Evolutionary conservation across 2,797 vertebrate genomes (phyloP).

Genomic region (Setipinna tenuifilis): DNA sequence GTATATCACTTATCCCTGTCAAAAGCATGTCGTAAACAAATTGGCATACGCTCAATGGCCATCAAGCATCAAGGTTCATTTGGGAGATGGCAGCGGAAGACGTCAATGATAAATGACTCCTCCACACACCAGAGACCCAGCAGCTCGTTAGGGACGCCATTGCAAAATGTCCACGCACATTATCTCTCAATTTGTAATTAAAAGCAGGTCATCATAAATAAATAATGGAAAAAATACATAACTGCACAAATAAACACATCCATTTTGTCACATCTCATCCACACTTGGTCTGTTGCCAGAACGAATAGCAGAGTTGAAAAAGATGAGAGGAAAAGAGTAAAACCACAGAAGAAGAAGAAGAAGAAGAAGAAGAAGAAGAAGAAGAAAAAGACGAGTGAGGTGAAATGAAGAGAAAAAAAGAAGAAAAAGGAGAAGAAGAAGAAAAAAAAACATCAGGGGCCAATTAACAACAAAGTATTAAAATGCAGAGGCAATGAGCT

Average conservation of each 20-base stretch:
- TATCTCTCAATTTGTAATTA: conserved; percentile 73
- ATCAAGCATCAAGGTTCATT: conserved; percentile 55
- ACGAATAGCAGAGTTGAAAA: not conserved
- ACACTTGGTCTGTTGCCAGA: conserved; percentile 61
- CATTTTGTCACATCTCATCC: conserved; percentile 67
- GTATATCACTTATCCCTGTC: conserved; percentile 41
- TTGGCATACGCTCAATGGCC: conserved; percentile 57
- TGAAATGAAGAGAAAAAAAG: conserved; percentile 43
- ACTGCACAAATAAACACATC: conserved; percentile 59
- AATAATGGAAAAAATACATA: not conserved
- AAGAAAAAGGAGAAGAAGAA: not conserved
- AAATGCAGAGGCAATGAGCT: conserved; percentile 90
- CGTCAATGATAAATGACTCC: conserved; percentile 55
- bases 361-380: conserved; percentile 17
- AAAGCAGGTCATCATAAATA: conserved; percentile 52
- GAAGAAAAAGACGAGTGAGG: not conserved
- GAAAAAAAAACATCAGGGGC: conserved; percentile 68
- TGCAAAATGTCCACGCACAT: conserved; percentile 57
- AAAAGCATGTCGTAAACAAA: conserved; percentile 52
- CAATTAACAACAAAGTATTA: conserved; percentile 90
- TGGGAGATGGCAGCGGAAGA: conserved; percentile 38
- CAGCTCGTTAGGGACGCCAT: conserved; percentile 57
- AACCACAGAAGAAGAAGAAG: no score
- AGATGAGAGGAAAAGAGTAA: no score
- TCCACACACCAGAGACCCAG: conserved; percentile 57